Evolutionary conservation across 2,888 invertebrate genomes (phyloP).

Genomic region (Lysandra coridon): DNA sequence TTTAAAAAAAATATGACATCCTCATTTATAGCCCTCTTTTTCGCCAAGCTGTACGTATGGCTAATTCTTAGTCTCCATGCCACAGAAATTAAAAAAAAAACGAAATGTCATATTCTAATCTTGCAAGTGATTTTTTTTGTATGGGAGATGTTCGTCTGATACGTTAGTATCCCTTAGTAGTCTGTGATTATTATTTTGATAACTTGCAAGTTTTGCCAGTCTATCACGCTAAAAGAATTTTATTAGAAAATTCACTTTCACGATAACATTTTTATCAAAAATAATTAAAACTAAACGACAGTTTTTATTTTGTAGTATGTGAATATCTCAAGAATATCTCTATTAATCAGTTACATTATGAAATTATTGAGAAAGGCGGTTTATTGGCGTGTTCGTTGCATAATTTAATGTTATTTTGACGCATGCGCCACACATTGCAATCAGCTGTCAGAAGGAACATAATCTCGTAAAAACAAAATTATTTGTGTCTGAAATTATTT

Average conservation of each 20-base stretch:
- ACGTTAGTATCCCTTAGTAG: no score
- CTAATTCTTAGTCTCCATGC: no score
- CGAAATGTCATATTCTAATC: no score
- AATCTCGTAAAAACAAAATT: constrained; percentile 80
- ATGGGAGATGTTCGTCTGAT: no score
- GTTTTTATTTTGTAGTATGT: neutral
- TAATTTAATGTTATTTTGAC: constrained; percentile 58
- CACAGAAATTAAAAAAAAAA: no score
- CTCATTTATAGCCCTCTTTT: no score
- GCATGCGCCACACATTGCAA: constrained; percentile 80
- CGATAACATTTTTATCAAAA: neutral
- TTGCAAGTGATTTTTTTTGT: no score
- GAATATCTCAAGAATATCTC: neutral
- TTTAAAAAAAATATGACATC: no score
- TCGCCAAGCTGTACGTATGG: no score
- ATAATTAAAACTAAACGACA: neutral
- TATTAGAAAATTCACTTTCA: no score
- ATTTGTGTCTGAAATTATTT: constrained; percentile 79
- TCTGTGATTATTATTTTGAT: neutral
- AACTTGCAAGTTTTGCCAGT: neutral
- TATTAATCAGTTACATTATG: constrained; percentile 44
- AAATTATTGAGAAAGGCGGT: constrained; percentile 44
- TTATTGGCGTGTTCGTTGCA: constrained; percentile 70
- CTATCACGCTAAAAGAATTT: neutral
- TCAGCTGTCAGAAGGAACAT: constrained; percentile 81